Evolutionary conservation across 2,113 vertebrate genomes (phyloP), one percentile per base, ranked within the genome.

Genomic region (Phyllostomus discolor): DNA sequence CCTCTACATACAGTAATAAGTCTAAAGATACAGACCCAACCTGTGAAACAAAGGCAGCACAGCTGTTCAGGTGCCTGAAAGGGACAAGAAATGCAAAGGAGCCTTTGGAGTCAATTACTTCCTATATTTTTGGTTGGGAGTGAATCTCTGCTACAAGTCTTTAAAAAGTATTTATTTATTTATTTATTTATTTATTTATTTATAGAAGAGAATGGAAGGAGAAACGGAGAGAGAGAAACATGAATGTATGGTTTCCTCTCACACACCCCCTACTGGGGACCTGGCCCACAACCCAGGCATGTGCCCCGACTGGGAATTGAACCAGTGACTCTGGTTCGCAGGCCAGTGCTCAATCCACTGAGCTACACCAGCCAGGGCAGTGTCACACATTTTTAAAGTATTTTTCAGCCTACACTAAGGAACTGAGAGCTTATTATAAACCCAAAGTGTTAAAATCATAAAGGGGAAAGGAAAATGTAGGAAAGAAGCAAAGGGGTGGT

Each of bases 361-460:
- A 59, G 8, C 57, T 8, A 24, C 22, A 24, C 57, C 57, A 24
- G 57, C 57, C 57, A 59, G 22, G 57, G 57, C 57, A 59, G 85
- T 75, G 52, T 46, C 52, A 82, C 24, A 35, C n/a, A 81, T 94
- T 81, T 81, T 70, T 33, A 16, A 52, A 28, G 76, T 66, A 5
- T n/a, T 92, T 88, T 81, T n/a, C 38, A 72, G 78, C 10, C 62
- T 57, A 72, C 82, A 35, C 90, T 80, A 86, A 90, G 85, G n/a
- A 97, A 72, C 43, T 28, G 17, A 90, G 67, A 62, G 7, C 31
- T 90, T 90, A 52, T 69, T 76, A 28, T 48, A 85, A 90, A 66
- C 48, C 19, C 64, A 59, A 87, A 93, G 48, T 93, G 87, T 66
- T 81, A 94, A 96, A 92, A 88, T 84, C 92, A 76, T 12, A 82